phyloP scores from a whole-genome alignment of 2,888 invertebrate genomes.

The Pseudolycoriella hygida region DNA sequence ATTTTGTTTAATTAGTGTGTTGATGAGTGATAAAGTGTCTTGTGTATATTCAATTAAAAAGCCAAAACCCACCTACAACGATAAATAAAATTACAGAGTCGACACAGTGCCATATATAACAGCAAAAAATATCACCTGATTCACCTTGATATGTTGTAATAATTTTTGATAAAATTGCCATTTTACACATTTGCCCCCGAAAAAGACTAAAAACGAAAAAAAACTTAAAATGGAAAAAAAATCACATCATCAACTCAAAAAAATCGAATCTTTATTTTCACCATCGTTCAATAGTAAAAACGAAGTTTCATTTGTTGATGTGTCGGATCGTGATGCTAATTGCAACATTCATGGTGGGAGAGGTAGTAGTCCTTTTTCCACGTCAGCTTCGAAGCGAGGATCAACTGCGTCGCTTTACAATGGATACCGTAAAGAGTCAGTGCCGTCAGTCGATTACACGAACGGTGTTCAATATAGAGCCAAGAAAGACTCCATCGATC shows the following conservation, averaged over 20 bases:
- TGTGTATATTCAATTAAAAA: too few species aligned
- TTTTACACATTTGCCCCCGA: too few species aligned
- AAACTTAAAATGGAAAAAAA: constrained; percentile 4
- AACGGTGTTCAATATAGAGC: background rate
- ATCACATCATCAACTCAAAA: constrained; percentile 10
- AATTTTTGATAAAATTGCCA: too few species aligned
- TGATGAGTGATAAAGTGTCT: too few species aligned
- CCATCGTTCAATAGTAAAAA: constrained; percentile 4
- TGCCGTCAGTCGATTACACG: background rate
- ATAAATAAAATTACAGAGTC: too few species aligned
- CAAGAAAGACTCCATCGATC: background rate
- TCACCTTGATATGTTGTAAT: too few species aligned
- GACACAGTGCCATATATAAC: too few species aligned
- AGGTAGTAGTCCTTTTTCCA: background rate
- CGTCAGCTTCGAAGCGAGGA: constrained; percentile 4
- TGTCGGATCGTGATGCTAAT: constrained; percentile 40
- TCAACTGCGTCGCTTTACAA: constrained; percentile 4
- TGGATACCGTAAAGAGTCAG: background rate
- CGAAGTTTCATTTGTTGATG: constrained; percentile 27
- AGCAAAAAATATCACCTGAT: too few species aligned
- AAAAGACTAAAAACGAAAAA: too few species aligned
- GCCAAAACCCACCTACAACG: too few species aligned
- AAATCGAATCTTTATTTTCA: constrained; percentile 12
- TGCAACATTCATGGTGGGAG: constrained; percentile 52
- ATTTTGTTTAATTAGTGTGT: too few species aligned